phyloP scores from a whole-genome alignment of 1,140 invertebrate genomes.

The Riptortus pedestris region DNA sequence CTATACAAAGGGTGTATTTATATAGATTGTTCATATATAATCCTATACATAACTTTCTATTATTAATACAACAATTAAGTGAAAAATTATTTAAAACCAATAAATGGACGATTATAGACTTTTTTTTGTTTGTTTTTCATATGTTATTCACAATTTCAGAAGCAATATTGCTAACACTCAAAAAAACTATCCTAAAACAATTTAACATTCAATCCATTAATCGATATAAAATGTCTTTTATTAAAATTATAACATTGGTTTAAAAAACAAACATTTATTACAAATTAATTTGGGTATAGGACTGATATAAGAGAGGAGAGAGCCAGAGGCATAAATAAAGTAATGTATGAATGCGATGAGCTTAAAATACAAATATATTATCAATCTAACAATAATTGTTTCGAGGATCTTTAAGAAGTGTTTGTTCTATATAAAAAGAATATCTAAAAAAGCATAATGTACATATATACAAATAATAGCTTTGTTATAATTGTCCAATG shows the following conservation, averaged over 20 bases:
- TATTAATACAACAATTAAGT: background rate
- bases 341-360: background rate
- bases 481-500: background rate
- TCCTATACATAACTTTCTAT: background rate
- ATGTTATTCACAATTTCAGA: background rate
- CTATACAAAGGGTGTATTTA: background rate
- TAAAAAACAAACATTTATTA: background rate
- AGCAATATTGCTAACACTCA: background rate
- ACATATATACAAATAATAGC: background rate
- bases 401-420: background rate
- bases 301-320: no score
- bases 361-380: background rate
- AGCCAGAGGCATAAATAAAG: background rate
- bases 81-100: background rate
- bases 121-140: background rate
- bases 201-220: background rate
- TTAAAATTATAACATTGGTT: background rate
- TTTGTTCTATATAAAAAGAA: background rate
- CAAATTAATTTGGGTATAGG: background rate
- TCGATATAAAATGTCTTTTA: background rate
- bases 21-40: background rate
- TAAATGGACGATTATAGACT: conserved; percentile 6
- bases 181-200: background rate
- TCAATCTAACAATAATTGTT: background rate
- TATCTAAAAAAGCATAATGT: background rate